phyloP scores from a whole-genome alignment of 2,888 invertebrate genomes.

The Drosophila subsilvestris region DNA sequence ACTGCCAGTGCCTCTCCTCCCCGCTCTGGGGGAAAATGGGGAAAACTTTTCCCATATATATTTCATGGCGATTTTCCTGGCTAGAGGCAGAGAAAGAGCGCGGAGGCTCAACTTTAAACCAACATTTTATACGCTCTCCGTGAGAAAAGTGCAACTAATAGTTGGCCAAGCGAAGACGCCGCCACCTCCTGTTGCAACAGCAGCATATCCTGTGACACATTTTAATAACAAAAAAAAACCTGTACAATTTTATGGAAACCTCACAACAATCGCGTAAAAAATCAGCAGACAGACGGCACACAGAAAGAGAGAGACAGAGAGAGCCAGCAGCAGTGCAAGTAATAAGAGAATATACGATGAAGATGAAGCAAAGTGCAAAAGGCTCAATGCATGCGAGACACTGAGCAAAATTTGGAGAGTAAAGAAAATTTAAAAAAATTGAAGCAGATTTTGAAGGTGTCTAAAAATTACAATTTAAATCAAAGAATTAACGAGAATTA shows the following conservation, averaged over 20 bases:
- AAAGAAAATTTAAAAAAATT: background rate
- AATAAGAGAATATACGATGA: conserved; percentile 35
- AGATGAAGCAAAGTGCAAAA: conserved; percentile 34
- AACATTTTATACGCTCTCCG: conserved; percentile 32
- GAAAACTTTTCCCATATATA: conserved; percentile 60
- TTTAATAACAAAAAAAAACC: conserved; percentile 73
- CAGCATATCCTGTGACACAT: conserved; percentile 46
- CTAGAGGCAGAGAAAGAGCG: background rate
- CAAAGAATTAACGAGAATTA: background rate
- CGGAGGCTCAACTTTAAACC: conserved; percentile 47
- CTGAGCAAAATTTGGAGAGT: conserved; percentile 12
- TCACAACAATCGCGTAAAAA: conserved; percentile 57
- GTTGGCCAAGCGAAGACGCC: conserved; percentile 39
- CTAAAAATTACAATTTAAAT: background rate
- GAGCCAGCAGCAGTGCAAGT: conserved; percentile 13
- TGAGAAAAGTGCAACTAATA: conserved; percentile 65
- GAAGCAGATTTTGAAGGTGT: background rate
- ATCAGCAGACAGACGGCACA: conserved; percentile 14
- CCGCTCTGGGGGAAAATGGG: conserved; percentile 39
- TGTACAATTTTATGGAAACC: conserved; percentile 67
- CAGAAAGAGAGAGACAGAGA: background rate
- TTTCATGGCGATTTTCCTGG: conserved; percentile 44
- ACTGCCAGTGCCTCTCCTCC: background rate
- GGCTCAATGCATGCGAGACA: conserved; percentile 23
- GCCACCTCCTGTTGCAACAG: background rate